These are phyloP conservation scores for Drosophila bifasciata DNA, from an alignment of 1,140 invertebrate genomes.

Conservation along the genomic window DNA sequence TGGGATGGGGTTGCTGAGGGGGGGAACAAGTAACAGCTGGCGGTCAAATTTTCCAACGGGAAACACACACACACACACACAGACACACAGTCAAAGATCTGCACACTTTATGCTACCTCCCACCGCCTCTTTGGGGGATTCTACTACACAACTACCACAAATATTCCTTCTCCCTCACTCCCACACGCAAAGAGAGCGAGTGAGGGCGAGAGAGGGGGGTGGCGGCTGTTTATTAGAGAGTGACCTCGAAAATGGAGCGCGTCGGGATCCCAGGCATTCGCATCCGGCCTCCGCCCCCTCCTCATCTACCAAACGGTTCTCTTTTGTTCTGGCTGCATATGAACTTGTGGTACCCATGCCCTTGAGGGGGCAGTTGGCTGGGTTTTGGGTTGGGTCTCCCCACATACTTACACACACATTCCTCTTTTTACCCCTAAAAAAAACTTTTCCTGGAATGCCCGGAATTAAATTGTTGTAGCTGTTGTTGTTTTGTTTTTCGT, in stretches of 20 bases:
- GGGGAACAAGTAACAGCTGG: conserved; percentile 70
- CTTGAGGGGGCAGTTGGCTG: conserved; percentile 8
- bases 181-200: background rate
- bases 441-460: conserved; percentile 11
- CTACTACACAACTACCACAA: no score
- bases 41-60: conserved; percentile 77
- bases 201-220: background rate
- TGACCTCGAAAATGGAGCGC: conserved; percentile 68
- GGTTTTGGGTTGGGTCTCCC: conserved; percentile 6
- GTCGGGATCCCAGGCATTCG: conserved; percentile 24
- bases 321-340: conserved; percentile 2
- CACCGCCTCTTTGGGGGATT: no score
- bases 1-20: conserved; percentile 6
- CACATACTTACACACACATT: conserved; percentile 22
- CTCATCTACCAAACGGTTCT: background rate
- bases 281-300: conserved; percentile 12
- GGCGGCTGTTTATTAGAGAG: conserved; percentile 69
- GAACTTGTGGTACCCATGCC: background rate
- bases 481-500: background rate
- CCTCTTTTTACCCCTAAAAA: conserved; percentile 2
- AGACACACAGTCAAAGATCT: conserved; percentile 9
- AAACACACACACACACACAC: conserved; percentile 38
- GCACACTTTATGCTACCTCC: conserved; percentile 37
- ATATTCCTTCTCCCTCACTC: no score
- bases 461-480: conserved; percentile 18